Base-by-base conservation (phyloP, 1,140 invertebrate species). In the Ptiloglossa arizonensis region DNA sequence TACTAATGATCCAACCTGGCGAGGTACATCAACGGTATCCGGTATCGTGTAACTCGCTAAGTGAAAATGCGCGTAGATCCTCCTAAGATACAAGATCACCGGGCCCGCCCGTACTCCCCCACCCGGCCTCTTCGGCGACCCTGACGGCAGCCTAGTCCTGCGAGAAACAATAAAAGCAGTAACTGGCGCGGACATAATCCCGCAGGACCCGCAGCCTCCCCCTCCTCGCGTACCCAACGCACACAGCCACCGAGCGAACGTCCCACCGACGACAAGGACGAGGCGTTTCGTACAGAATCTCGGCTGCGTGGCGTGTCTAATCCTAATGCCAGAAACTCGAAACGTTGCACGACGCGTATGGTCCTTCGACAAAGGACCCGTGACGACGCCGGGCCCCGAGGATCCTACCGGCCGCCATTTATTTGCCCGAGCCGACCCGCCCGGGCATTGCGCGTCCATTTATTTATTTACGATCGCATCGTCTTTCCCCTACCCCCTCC, bases 11-110 rank as follows among this genome's bases (percentile, higher is more conserved):
- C 88, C 81, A 85, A 80, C 83, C 83, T 82, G 86, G 67, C 72
- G 70, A 70, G 68, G 66, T 71, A 66, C 76, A 71, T 76, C 66
- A 63, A 79, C 50, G 87, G 82, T 70, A 73, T 88, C 85, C 87
- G 85, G 88, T 89, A 88, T 90, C 90, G 89, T 91, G 90, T 91
- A 91, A 90, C 86, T 86, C 54, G 88, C 90, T 91, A 91, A 91
- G 90, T 91, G 90, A 91, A 91, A 91, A 91, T 91, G 83, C 88
- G 87, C 89, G 89, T 91, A 91, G 90, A 90, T 91, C 83, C 87
- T 87, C 84, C 82, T 63, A 79, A 89, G 89, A 91, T 88, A 91
- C 82, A 87, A 78, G 72, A 50, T 70, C 63, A 52, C 71, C 57
- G 59, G 48, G 50, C 64, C 24, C n/a, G n/a, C n/a, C 63, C 41